phyloP scores from a whole-genome alignment of 1,140 invertebrate genomes.

The Heliconius himera region DNA sequence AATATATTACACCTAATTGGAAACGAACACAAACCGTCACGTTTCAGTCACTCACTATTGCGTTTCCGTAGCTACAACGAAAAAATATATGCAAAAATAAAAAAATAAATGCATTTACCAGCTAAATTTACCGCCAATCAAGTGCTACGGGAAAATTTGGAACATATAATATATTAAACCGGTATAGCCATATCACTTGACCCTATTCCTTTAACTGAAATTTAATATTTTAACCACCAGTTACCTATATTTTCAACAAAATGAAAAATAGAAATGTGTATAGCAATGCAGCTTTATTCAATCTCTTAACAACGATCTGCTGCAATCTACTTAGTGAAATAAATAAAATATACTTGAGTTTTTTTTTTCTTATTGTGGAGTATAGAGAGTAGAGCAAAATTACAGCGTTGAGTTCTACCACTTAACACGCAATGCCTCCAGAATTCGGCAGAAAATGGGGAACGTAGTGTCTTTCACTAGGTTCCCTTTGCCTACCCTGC shows the following conservation, averaged over 20 bases:
- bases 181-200: slow-evolving; percentile 20
- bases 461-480: too few relatives aligned
- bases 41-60: too few relatives aligned
- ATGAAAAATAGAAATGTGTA: background rate
- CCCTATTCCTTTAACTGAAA: slow-evolving; percentile 27
- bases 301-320: background rate
- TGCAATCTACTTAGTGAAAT: background rate
- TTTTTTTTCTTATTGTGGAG: background rate
- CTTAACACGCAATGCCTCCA: too few relatives aligned
- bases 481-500: too few relatives aligned
- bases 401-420: too few relatives aligned
- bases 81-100: background rate
- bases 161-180: slow-evolving; percentile 20
- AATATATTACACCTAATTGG: too few relatives aligned
- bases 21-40: too few relatives aligned
- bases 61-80: too few relatives aligned
- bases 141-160: slow-evolving; percentile 16
- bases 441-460: too few relatives aligned
- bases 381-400: too few relatives aligned
- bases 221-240: slow-evolving; percentile 25
- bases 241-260: slow-evolving; percentile 27
- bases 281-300: background rate
- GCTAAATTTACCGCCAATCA: slow-evolving; percentile 16
- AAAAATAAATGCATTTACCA: background rate
- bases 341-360: background rate